Conservation (phyloP, 2,113 vertebrate genomes). For the Mustela lutreola region DNA sequence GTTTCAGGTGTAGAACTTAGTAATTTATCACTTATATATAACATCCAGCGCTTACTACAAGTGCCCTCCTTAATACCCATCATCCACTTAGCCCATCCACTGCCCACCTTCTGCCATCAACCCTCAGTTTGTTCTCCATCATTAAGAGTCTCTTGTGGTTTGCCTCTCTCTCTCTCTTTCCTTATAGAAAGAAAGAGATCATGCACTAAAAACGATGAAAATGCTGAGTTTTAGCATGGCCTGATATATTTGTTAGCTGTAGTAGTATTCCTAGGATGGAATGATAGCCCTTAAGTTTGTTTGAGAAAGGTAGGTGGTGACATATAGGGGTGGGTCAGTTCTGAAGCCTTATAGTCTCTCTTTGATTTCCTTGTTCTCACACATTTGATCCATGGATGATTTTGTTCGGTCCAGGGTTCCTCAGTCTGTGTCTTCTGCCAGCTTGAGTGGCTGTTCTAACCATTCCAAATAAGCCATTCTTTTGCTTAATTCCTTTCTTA, state of each 20-base stretch:
- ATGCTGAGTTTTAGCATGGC: background rate
- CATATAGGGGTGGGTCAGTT: too few relatives aligned
- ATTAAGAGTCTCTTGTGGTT: too few relatives aligned
- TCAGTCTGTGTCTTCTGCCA: background rate
- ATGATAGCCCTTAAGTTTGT: background rate
- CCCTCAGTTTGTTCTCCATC: too few relatives aligned
- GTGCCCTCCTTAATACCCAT: too few relatives aligned
- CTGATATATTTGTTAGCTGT: background rate
- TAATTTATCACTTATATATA: too few relatives aligned
- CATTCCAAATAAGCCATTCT: background rate
- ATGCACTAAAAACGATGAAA: background rate
- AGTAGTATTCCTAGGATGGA: too few relatives aligned
- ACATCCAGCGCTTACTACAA: too few relatives aligned
- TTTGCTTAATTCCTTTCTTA: background rate
- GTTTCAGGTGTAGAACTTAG: too few relatives aligned
- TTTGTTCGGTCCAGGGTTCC: background rate
- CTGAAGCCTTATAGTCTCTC: background rate
- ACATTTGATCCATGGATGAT: background rate
- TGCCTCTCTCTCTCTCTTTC: too few relatives aligned
- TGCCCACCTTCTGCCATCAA: too few relatives aligned
- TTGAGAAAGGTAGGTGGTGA: background rate
- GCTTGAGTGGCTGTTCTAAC: background rate
- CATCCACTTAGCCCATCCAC: too few relatives aligned
- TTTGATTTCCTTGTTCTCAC: background rate
- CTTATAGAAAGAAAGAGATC: background rate